Evolutionary conservation across 2,888 invertebrate genomes (phyloP).

Genomic region (Prenolepis imparis): DNA sequence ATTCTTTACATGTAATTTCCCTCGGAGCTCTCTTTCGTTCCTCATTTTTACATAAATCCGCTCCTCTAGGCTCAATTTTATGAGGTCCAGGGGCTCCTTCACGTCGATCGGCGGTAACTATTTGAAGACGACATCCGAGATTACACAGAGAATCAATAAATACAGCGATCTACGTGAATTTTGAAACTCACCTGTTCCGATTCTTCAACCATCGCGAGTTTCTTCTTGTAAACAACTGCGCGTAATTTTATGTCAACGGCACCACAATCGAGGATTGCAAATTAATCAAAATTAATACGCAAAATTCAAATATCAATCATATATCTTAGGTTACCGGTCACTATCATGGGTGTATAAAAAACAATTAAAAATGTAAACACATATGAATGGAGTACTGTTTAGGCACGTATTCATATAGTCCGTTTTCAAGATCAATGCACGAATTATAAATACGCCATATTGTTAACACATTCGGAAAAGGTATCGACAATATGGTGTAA

Average conservation of each 20-base stretch:
- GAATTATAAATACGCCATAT: too few species aligned
- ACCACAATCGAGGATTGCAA: background rate
- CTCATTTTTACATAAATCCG: slow-evolving; percentile 99
- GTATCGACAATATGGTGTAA: background rate
- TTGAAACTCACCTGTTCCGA: slow-evolving; percentile 79
- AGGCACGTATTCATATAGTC: too few species aligned
- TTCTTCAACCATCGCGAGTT: slow-evolving; percentile 81
- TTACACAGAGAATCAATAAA: slow-evolving; percentile 39
- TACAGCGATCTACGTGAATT: background rate
- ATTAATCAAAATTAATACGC: background rate
- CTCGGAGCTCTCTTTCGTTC: slow-evolving; percentile 98
- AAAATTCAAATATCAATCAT: background rate
- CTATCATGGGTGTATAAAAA: background rate
- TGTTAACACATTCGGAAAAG: too few species aligned
- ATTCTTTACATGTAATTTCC: slow-evolving; percentile 94
- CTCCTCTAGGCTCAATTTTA: slow-evolving; percentile 98
- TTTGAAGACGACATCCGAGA: slow-evolving; percentile 35
- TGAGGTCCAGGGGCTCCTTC: slow-evolving; percentile 98
- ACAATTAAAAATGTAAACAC: background rate
- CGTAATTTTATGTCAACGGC: background rate
- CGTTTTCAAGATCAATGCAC: too few species aligned
- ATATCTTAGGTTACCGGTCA: slow-evolving; percentile 25
- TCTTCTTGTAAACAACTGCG: background rate
- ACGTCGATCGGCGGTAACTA: slow-evolving; percentile 96
- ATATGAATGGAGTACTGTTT: too few species aligned